A percentile compares a stretch with the other conserved stretches of the same genome.
Conservation (phyloP, 2,113 vertebrate genomes). For the Mustelus asterias region DNA sequence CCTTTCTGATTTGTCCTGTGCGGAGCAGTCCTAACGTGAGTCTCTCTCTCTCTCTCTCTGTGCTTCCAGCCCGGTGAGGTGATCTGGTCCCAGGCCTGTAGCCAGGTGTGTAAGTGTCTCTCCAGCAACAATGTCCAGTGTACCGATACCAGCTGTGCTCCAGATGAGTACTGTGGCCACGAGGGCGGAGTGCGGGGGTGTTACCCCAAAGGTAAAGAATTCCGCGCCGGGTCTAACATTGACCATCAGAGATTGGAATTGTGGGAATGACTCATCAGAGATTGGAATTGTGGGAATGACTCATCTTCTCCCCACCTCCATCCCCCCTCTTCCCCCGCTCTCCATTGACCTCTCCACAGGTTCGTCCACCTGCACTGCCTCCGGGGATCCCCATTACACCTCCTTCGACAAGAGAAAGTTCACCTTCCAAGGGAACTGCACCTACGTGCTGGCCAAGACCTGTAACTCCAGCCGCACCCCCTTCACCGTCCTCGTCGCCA, state of each 20-base stretch:
- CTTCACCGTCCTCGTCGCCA: conserved; percentile 57
- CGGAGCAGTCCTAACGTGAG: conserved; percentile 57
- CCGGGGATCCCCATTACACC: conserved; percentile 34
- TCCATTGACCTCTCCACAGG: not conserved
- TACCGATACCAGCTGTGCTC: not conserved
- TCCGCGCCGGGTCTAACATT: not conserved
- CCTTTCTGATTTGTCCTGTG: conserved; percentile 49
- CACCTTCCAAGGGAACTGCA: conserved; percentile 38
- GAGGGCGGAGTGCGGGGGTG: not conserved
- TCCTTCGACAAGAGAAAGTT: conserved; percentile 32
- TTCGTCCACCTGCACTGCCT: conserved; percentile 6
- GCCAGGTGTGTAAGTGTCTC: conserved; percentile 14
- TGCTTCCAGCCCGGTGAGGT: not conserved
- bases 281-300: too few species aligned
- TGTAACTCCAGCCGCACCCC: not conserved
- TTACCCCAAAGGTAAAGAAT: not conserved
- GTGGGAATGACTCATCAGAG: not conserved
- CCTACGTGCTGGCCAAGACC: conserved; percentile 34
- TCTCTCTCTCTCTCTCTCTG: conserved; percentile 6
- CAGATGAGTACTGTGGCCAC: not conserved
- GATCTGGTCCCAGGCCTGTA: not conserved
- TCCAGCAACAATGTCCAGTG: not conserved
- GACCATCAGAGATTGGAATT: not conserved
- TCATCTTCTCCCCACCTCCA: too few species aligned
- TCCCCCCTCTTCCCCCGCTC: not conserved